Base-by-base conservation (phyloP, 2,797 vertebrate genomes). In the Paguma larvata region DNA sequence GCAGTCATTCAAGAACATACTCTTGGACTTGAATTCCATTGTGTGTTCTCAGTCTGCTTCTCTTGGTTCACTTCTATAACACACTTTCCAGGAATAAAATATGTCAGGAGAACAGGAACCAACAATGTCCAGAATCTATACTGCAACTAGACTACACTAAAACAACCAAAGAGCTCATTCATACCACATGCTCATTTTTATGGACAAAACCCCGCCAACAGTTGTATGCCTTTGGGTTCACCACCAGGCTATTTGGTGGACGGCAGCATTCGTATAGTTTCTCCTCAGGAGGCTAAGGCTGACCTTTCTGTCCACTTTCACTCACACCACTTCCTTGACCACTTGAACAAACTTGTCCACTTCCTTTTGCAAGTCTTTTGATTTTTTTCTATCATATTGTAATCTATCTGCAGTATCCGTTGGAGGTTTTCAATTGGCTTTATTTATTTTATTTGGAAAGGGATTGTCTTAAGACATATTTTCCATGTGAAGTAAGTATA, bases 291-390 rank as follows among this genome's bases (percentile, higher is more conserved):
- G 41, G 27, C 27, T 0, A 1, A 88, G 77, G 46, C 32, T 84
- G 87, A 86, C 78, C 82, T 93, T 80, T 67, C 23, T 82, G 32
- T 85, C 78, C 85, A 96, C 90, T 94, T 96, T 95, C 84, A 38
- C 46, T 93, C 41, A 67, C 67, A 90, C 88, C 88, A 84, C 85
- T 80, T 94, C 78, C 86, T 85, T 62, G 41, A 44, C 62, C 68
- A 48, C 38, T 53, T 73, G 23, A 88, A 46, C 38, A 89, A 67
- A 85, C 23, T 38, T 90, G 5, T 30, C 68, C n/a, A 19, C 63
- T 89, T 77, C 63, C 53, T 65, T 79, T 79, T 41, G n/a, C 16
- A 13, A 72, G 41, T 84, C 34, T 97, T 46, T 93, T 63, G 53
- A 67, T 48, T 84, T 91, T 38, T 86, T 75, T 27, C 63, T 83